Evolutionary conservation across 1,140 invertebrate genomes (phyloP), one percentile per base, ranked within the genome.

Genomic region (Dreissena polymorpha): DNA sequence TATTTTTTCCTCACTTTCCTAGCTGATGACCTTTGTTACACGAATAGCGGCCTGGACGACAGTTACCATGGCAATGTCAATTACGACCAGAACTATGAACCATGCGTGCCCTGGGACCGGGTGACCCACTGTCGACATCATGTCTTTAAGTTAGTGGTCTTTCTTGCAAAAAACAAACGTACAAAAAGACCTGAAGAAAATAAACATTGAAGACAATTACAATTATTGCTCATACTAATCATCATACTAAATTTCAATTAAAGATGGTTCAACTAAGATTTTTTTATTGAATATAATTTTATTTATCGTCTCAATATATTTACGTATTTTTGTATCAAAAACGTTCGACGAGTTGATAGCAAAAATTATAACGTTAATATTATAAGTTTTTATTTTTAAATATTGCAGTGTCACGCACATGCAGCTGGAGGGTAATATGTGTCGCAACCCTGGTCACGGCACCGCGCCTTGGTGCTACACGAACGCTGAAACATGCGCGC

Each of bases 391-490:
- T 64, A 10, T 12, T 64, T 64, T 21, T n/a, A 8, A 25, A 12
- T 8, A 13, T 81, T 87, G 49, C 29, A 89, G 88, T 16, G 86
- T 87, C 63, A 39, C 78, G 12, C 75, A 75, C 29, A 70, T 96
- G 2, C 97, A 98, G 92, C 93, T 99, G 29, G 95, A 96, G 7
- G 95, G 64, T 89, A 97, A 96, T 87, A 98, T 96, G 91, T 99
- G 98, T 92, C 94, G 97, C 76, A 99, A 99, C 93, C 98, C 98
- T 14, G 96, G 95, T 64, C 95, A 95, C 64, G 93, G 94, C 0
- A 96, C 97, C 89, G 90, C 92, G 0, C 98, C 98, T 0, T 99
- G 97, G 97, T 99, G 98, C 93, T 97, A 96, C 86, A 93, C 93
- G 1, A 90, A 92, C 21, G 88, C 92, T 75, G 89, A 82, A 13